Evolutionary conservation across 1,140 invertebrate genomes (phyloP), one percentile per base, ranked within the genome.

Genomic region (Macrosteles quadrilineatus): DNA sequence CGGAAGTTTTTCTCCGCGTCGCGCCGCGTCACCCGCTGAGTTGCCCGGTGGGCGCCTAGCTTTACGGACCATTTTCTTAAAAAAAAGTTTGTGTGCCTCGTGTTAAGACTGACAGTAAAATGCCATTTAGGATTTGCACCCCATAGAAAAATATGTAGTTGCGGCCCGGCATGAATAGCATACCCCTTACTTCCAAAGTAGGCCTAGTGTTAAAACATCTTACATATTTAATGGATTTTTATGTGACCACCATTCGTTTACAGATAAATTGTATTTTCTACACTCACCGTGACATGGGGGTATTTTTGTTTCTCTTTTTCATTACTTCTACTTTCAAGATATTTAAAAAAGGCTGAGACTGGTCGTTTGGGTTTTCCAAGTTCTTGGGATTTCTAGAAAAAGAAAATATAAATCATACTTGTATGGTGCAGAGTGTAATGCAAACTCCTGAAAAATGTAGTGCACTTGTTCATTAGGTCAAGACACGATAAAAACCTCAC

Each of bases 331-430:
- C 55, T 59, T 2, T 25, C 2, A 14, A 59, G 12, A 29, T 27
- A 59, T n/a, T 30, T 59, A 11, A 25, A 3, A 59, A 59, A 59
- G 21, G n/a, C 25, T 6, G 55, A 21, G 3, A 59, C 12, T 27
- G 55, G 55, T 59, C n/a, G 12, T 23, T 59, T 59, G 2, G 55
- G 55, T 29, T 59, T 59, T 29, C 55, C 55, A 25, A 59, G 55
- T 59, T 59, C 55, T 59, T 27, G 25, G 21, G 55, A 25, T 59
- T 30, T 59, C 55, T 59, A 25, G 6, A 59, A 59, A 50, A 11
- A 19, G n/a, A 3, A 3, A 19, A 50, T 50, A 19, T 11, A 9
- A 6, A 9, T 19, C n/a, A 19, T 4, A n/a, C 17, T 11, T 43
- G 36, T 11, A 43, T 11, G 17, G 36, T 17, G 9, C 9, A 43